phyloP scores from a whole-genome alignment of 2,888 invertebrate species.

The Pycnomerus fuliginosus region DNA sequence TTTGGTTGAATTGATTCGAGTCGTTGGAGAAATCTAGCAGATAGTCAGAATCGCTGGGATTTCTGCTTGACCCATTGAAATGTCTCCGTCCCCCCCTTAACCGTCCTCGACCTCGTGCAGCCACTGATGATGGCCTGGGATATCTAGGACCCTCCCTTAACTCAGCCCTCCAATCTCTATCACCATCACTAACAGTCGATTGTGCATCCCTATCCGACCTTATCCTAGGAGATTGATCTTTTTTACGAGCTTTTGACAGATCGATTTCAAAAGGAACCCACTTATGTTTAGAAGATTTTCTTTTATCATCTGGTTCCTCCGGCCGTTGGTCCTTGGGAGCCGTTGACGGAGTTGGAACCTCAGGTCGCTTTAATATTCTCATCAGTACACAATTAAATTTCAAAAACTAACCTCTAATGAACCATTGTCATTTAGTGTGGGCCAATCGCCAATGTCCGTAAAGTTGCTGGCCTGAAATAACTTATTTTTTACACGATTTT shows the following conservation, averaged over 20 bases:
- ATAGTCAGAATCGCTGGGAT: constrained; percentile 54
- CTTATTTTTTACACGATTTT: too few species aligned
- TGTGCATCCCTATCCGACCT: constrained; percentile 39
- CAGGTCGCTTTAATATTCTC: too few species aligned
- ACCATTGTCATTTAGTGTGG: constrained; percentile 72
- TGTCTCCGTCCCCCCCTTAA: constrained; percentile 40
- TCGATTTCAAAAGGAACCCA: constrained; percentile 93
- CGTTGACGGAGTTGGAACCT: constrained; percentile 10
- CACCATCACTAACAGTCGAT: constrained; percentile 50
- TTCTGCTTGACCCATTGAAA: constrained; percentile 51
- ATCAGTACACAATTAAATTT: too few species aligned
- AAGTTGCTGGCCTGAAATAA: constrained; percentile 77
- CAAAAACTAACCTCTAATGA: constrained; percentile 52
- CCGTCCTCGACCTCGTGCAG: constrained; percentile 53
- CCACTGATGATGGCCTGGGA: constrained; percentile 44
- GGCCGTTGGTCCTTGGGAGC: constrained; percentile 17
- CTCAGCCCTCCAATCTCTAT: constrained; percentile 49
- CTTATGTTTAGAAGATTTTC: constrained; percentile 66
- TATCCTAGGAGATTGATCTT: constrained; percentile 58
- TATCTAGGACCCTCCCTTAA: constrained; percentile 41
- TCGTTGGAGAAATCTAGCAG: constrained; percentile 53
- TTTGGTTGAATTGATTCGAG: constrained; percentile 48
- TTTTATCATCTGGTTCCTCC: constrained; percentile 53
- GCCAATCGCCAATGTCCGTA: constrained; percentile 88
- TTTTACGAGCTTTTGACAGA: constrained; percentile 68